phyloP scores from a whole-genome alignment of 2,888 invertebrate genomes.

The Slavum lentiscoides region DNA sequence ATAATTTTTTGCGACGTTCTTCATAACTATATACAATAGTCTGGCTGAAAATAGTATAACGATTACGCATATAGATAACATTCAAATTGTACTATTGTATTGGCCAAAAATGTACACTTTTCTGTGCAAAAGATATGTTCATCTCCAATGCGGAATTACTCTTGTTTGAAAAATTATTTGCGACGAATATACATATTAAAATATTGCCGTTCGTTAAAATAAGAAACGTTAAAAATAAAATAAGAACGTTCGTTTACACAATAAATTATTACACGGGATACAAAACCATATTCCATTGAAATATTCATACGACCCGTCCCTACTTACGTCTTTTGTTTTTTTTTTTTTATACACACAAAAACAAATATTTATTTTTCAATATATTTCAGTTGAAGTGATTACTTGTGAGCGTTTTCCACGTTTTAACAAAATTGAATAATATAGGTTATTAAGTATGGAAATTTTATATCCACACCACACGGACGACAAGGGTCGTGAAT shows the following conservation, averaged over 20 bases:
- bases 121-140: not conserved
- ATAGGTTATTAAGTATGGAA: not conserved
- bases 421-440: conserved; percentile 24
- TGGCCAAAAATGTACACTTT: too few relatives aligned
- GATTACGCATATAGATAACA: too few relatives aligned
- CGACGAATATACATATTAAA: not conserved
- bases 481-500: not conserved
- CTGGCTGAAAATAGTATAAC: too few relatives aligned
- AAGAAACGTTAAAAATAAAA: too few relatives aligned
- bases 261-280: not conserved
- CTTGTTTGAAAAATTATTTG: not conserved
- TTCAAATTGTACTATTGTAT: too few relatives aligned
- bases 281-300: not conserved
- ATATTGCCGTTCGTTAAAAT: not conserved
- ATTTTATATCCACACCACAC: not conserved
- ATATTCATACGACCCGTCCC: not conserved
- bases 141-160: not conserved
- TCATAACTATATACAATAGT: too few relatives aligned
- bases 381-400: conserved; percentile 34
- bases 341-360: not conserved
- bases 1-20: too few relatives aligned
- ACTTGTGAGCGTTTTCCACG: conserved; percentile 13
- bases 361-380: conserved; percentile 24
- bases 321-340: not conserved
- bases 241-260: not conserved